Conservation (phyloP, 1,140 invertebrate species). For the Limonius californicus region DNA sequence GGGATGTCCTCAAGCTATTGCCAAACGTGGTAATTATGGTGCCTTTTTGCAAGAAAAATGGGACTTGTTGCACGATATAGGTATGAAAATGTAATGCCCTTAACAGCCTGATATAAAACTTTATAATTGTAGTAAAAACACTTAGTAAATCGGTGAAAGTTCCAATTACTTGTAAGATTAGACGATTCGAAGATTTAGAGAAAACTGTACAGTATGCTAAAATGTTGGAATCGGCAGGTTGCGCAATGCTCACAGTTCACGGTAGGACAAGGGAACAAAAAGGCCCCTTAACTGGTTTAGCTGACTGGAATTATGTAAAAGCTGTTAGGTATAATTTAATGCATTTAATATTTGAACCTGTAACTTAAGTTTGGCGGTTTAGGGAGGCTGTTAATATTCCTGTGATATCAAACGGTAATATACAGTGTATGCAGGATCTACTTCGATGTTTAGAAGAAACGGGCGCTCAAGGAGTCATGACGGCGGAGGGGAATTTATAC, state of each 20-base stretch:
- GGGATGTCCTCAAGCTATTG: constrained; percentile 94
- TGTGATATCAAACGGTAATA: constrained; percentile 97
- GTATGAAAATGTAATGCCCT: constrained; percentile 50
- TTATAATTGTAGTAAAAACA: constrained; percentile 60
- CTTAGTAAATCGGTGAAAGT: constrained; percentile 68
- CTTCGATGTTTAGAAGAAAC: constrained; percentile 81
- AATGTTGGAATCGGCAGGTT: constrained; percentile 93
- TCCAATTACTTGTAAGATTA: constrained; percentile 94
- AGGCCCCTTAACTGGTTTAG: constrained; percentile 89
- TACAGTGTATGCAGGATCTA: constrained; percentile 87
- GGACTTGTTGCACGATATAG: constrained; percentile 77
- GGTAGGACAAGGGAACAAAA: constrained; percentile 95
- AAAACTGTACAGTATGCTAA: constrained; percentile 89
- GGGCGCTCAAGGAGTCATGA: constrained; percentile 85
- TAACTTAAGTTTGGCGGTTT: too few species aligned
- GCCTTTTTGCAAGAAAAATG: constrained; percentile 96
- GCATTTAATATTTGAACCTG: constrained; percentile 1
- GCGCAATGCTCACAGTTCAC: constrained; percentile 90
- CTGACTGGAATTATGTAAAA: constrained; percentile 91
- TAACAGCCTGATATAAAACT: constrained; percentile 16
- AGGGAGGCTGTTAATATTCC: constrained; percentile 86
- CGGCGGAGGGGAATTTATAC: constrained; percentile 90
- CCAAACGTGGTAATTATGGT: constrained; percentile 83
- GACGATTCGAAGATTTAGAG: constrained; percentile 83
- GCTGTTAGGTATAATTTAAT: constrained; percentile 69